Evolutionary conservation across 2,797 vertebrate species (phyloP).

Genomic region (Lepus townsendii): DNA sequence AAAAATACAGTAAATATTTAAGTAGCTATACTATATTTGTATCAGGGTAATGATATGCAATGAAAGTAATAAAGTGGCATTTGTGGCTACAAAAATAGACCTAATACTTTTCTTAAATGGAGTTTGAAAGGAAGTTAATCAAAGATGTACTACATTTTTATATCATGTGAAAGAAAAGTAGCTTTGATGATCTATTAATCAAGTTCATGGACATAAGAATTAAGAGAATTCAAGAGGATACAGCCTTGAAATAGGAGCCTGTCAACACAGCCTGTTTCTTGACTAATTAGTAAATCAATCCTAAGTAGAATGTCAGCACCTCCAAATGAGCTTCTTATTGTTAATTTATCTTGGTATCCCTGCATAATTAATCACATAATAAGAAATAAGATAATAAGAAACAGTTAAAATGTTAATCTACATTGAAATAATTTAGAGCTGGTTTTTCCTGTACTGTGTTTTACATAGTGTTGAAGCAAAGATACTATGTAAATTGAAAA

Average conservation of each 20-base stretch:
- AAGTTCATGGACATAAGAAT: neutral
- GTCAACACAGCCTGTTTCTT: neutral
- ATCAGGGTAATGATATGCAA: neutral
- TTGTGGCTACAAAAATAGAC: neutral
- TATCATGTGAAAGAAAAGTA: neutral
- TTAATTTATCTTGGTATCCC: conserved; percentile 59
- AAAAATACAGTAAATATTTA: neutral
- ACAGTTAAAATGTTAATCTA: conserved; percentile 69
- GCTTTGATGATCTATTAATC: conserved; percentile 10
- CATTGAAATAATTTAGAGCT: neutral
- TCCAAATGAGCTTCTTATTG: conserved; percentile 56
- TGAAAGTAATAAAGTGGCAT: neutral
- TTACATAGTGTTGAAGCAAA: neutral
- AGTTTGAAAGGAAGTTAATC: neutral
- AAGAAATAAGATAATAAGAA: conserved; percentile 20
- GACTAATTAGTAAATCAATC: conserved; percentile 55
- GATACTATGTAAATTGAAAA: neutral
- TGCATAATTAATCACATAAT: conserved; percentile 64
- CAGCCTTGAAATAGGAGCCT: neutral
- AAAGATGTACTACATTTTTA: neutral
- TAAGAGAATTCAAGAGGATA: neutral
- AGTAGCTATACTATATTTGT: neutral
- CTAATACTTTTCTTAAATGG: neutral
- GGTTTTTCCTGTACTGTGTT: neutral
- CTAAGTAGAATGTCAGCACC: conserved; percentile 36